Conservation (phyloP, 2,797 vertebrate genomes). For the Acanthurus tractus region DNA sequence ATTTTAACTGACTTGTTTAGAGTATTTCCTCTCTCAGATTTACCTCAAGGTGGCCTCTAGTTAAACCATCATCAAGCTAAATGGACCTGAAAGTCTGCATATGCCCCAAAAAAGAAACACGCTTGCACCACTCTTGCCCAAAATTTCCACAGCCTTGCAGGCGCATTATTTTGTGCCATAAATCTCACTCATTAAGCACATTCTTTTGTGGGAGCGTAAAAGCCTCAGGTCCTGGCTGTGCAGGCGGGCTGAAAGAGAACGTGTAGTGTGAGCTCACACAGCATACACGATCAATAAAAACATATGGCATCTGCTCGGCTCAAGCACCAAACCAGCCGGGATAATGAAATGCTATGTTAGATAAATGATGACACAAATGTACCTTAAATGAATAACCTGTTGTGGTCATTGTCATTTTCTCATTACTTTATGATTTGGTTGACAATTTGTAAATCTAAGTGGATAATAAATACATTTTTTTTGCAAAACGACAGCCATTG, state of each 20-base stretch:
- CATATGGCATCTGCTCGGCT: not conserved
- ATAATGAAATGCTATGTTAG: not conserved
- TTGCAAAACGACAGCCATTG: not conserved
- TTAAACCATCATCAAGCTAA: conserved; percentile 22
- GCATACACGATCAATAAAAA: not conserved
- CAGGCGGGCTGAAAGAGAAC: not conserved
- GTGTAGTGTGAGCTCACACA: not conserved
- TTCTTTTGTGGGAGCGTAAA: not conserved
- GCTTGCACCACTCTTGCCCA: not conserved
- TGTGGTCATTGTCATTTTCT: not conserved
- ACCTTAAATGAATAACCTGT: not conserved
- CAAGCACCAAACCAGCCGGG: not conserved
- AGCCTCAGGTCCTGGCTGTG: not conserved
- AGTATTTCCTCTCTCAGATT: conserved; percentile 8
- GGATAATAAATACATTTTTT: not conserved
- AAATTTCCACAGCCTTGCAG: not conserved
- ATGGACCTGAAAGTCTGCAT: conserved; percentile 27
- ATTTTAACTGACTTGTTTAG: conserved; percentile 11
- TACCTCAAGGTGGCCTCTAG: not conserved
- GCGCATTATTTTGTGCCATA: not conserved
- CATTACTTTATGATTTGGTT: not conserved
- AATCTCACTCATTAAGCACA: conserved; percentile 5
- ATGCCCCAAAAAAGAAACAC: conserved; percentile 17
- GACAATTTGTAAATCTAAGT: not conserved
- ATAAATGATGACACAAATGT: not conserved